Conservation (phyloP, 2,888 invertebrate genomes). For the Ophion costatus region DNA sequence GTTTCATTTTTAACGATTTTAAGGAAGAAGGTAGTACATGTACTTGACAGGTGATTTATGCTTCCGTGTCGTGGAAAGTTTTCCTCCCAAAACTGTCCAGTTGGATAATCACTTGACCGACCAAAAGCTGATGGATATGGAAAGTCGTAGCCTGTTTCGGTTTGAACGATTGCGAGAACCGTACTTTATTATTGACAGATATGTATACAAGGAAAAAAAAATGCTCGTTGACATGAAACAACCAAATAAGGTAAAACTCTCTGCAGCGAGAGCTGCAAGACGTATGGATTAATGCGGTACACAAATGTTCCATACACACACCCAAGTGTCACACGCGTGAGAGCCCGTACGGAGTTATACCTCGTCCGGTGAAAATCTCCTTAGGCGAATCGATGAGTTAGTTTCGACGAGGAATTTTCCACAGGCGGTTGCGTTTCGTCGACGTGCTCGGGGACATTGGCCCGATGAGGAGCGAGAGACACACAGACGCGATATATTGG, state of each 20-base stretch:
- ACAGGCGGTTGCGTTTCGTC: constrained; percentile 31
- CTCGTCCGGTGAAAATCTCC: constrained; percentile 57
- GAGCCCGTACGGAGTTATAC: background rate
- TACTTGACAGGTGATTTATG: background rate
- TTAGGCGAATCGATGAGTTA: constrained; percentile 53
- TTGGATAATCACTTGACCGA: constrained; percentile 15
- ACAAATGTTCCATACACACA: background rate
- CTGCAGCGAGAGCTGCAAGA: constrained; percentile 20
- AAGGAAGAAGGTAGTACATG: background rate
- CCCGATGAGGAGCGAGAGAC: constrained; percentile 33
- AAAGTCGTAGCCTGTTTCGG: background rate
- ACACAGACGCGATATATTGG: constrained; percentile 38
- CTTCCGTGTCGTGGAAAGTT: background rate
- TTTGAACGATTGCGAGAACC: constrained; percentile 1
- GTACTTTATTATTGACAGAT: constrained; percentile 19
- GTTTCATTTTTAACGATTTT: background rate
- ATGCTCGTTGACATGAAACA: constrained; percentile 9
- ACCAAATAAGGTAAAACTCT: constrained; percentile 48
- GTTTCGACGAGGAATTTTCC: constrained; percentile 55
- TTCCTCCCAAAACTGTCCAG: constrained; percentile 1
- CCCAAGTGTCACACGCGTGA: background rate
- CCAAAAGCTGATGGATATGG: background rate
- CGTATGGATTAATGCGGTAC: background rate
- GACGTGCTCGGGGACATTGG: constrained; percentile 51
- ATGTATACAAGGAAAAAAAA: background rate